Base-by-base conservation (phyloP, 2,888 invertebrate species). In the Sarcophaga caerulescens region DNA sequence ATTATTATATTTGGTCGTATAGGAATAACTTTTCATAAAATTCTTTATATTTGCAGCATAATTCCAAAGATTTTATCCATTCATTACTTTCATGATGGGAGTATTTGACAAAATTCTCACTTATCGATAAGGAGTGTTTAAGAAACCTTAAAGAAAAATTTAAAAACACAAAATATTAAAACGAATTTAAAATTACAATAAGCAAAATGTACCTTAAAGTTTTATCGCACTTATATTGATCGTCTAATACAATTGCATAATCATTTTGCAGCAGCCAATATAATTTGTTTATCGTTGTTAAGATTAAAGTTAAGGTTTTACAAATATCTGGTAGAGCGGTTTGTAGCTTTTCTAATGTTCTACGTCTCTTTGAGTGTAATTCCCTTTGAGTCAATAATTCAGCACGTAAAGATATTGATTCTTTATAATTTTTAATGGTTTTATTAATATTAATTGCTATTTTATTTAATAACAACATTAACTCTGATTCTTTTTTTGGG, bases 301-400 rank as follows among this genome's bases (percentile, higher is more conserved):
- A 77, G 35, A 89, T 85, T 3, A 52, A 59, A 4, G 11, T 12
- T 11, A 90, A 60, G 21, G 85, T 88, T n/a, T 44, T 21, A 10
- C 76, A 88, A 52, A 90, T 87, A 11, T 86, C 14, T 0, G 89
- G 88, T 71, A 91, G 80, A 5, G 88, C 62, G 6, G 59, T 44
- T 17, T 90, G 65, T 81, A 91, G 87, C 77, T 89, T 89, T 35
- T 88, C 84, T 47, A 91, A 88, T 17, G 90, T 91, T 79, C 89
- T 88, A n/a, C 91, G 88, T 6, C 90, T 88, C 63, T 89, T 89
- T 10, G 91, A 90, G 35, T 90, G 89, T 17, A 92, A 80, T 78
- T 89, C 88, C 65, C 88, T 88, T 23, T 88, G 87, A 17, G 69
- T 47, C 77, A 89, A 88, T 47, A 89, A 84, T n/a, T 71, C 17